These are phyloP conservation scores for Margaritifera margaritifera DNA, from an alignment of 2,888 invertebrate species.

Conservation along the genomic window DNA sequence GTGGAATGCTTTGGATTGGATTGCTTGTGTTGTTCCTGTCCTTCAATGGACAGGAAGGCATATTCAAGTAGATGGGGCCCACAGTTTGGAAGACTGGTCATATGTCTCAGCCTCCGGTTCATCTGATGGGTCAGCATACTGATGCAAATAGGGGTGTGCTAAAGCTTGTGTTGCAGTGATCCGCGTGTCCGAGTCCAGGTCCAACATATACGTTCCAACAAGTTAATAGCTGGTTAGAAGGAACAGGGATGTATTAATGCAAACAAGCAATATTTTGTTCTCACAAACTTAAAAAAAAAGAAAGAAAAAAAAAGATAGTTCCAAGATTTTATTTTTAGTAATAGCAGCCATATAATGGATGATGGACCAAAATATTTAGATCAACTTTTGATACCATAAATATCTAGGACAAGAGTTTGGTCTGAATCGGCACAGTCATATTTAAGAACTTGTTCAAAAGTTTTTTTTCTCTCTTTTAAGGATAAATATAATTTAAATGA, in stretches of 20 bases:
- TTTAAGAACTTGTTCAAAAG: too few relatives aligned
- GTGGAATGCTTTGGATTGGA: too few relatives aligned
- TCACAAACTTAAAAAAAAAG: not conserved
- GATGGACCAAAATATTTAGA: too few relatives aligned
- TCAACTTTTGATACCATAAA: too few relatives aligned
- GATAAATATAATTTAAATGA: too few relatives aligned
- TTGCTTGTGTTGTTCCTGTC: too few relatives aligned
- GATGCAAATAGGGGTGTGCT: constrained; percentile 90
- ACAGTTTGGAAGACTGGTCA: constrained; percentile 93
- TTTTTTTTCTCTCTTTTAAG: too few relatives aligned
- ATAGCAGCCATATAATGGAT: constrained; percentile 2
- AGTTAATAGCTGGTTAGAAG: constrained; percentile 83
- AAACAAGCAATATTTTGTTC: not conserved
- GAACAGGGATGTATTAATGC: not conserved
- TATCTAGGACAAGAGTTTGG: too few relatives aligned
- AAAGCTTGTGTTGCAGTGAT: constrained; percentile 90
- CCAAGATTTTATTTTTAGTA: not conserved
- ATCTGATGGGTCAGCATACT: constrained; percentile 82
- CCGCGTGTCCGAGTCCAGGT: constrained; percentile 93
- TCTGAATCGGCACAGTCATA: too few relatives aligned
- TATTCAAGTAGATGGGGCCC: too few relatives aligned
- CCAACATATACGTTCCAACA: constrained; percentile 97
- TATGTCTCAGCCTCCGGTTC: constrained; percentile 96
- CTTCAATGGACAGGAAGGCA: too few relatives aligned
- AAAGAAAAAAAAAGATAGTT: too few relatives aligned